Base-by-base conservation (phyloP, 1,140 invertebrate species). In the Bombus superbus region DNA sequence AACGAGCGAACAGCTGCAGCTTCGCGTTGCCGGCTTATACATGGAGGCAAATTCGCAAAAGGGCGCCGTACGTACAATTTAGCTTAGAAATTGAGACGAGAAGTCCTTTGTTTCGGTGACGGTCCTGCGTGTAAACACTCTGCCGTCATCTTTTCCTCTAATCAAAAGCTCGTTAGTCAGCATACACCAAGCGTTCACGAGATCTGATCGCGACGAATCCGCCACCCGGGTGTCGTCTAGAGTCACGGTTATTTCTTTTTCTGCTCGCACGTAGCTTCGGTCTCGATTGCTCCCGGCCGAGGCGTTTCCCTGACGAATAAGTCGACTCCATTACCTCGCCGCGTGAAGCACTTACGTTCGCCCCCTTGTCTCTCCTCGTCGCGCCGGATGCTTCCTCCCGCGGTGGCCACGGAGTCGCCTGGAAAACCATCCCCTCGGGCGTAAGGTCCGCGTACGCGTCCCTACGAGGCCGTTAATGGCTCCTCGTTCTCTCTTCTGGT, bases 241-340 rank as follows among this genome's bases (percentile, higher is more conserved):
- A 42, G 53, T 64, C 66, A 18, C 25, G 53, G 32, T 81, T 62
- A 25, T 81, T 73, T 53, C 35, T 13, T 69, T 25, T 11, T n/a
- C 25, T 11, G 44, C 42, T 44, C 10, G 42, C 42, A 42, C 44
- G 22, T 81, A 42, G 35, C 42, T 62, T 59, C 72, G 47, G n/a
- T 69, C 85, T 89, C 81, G 74, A 88, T 86, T 86, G 88, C 85
- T 85, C 81, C 71, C 68, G 64, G 44, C 40, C 82, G 82, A 87
- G 86, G 76, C 87, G 86, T 90, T 90, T 90, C 74, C 77, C 80
- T 71, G 64, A 77, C 86, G 89, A 90, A 90, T 90, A 90, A 91
- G 89, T 89, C 90, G 89, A 85, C 81, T 91, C 88, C 90, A 91
- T 91, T 91, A 91, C 89, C 82, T 91, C 90, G 73, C 83, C 74